Evolutionary conservation across 2,888 invertebrate genomes (phyloP).

Genomic region (Dryococelus australis): DNA sequence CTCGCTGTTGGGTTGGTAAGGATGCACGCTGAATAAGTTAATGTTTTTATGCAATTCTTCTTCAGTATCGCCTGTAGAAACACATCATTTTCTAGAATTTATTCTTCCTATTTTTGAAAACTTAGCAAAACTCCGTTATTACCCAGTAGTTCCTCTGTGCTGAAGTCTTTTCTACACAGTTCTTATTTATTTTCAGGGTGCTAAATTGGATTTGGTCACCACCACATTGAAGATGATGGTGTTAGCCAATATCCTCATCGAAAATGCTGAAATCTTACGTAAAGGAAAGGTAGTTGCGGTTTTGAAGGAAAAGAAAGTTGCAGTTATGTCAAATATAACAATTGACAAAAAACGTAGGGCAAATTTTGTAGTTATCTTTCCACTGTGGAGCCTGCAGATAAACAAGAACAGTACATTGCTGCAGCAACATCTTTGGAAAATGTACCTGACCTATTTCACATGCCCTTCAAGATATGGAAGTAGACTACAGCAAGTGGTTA

Average conservation of each 20-base stretch:
- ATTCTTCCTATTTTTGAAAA: too few species aligned
- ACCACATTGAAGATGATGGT: background rate
- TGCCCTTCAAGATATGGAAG: constrained; percentile 23
- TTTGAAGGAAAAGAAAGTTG: background rate
- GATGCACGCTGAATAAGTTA: too few species aligned
- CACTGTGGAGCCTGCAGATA: constrained; percentile 13
- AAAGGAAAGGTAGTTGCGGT: background rate
- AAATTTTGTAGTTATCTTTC: background rate
- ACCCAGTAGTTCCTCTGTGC: too few species aligned
- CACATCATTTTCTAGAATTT: too few species aligned
- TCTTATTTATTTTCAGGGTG: background rate
- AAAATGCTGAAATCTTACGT: background rate
- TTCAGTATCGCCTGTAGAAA: too few species aligned
- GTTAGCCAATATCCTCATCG: background rate
- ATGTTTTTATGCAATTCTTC: too few species aligned
- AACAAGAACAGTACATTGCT: background rate
- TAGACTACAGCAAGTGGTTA: background rate
- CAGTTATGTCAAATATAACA: background rate
- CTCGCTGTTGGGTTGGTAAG: too few species aligned
- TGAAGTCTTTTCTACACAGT: too few species aligned
- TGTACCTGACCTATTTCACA: background rate
- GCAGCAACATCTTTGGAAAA: constrained; percentile 7
- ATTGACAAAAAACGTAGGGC: constrained; percentile 3
- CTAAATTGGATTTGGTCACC: background rate
- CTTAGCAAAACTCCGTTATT: too few species aligned